Evolutionary conservation across 1,140 invertebrate genomes (phyloP).

Genomic region (Mamestra configurata): DNA sequence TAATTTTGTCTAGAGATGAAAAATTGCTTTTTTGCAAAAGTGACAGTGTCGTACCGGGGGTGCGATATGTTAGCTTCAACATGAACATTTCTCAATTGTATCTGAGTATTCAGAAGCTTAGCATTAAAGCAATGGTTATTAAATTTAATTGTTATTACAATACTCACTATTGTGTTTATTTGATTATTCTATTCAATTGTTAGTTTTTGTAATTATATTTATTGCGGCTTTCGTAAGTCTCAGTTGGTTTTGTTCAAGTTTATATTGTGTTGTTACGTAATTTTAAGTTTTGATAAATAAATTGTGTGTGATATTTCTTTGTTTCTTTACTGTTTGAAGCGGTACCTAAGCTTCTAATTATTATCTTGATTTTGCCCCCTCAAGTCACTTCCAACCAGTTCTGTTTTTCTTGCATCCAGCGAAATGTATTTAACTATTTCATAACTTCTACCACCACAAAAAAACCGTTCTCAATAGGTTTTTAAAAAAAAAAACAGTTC

Average conservation of each 20-base stretch:
- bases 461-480: no score
- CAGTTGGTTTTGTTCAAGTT: constrained; percentile 28
- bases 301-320: constrained; percentile 11
- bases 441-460: no score
- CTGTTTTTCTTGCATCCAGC: no score
- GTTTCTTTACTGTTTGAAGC: neutral
- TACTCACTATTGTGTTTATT: constrained; percentile 30
- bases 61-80: constrained; percentile 23
- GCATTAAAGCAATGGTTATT: neutral
- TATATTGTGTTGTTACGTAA: constrained; percentile 15
- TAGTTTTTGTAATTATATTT: constrained; percentile 10
- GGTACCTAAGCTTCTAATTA: neutral
- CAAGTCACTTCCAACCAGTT: no score
- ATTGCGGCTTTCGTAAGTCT: neutral
- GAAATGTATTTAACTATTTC: no score
- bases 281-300: constrained; percentile 31
- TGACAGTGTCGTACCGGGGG: no score
- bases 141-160: constrained; percentile 36
- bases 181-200: constrained; percentile 28
- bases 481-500: no score
- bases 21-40: no score
- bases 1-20: no score
- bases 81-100: constrained; percentile 25
- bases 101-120: constrained; percentile 4
- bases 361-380: neutral